Evolutionary conservation across 2,888 invertebrate species (phyloP), one percentile per base, ranked within the genome.

Genomic region (Tromatobia lineatoria): DNA sequence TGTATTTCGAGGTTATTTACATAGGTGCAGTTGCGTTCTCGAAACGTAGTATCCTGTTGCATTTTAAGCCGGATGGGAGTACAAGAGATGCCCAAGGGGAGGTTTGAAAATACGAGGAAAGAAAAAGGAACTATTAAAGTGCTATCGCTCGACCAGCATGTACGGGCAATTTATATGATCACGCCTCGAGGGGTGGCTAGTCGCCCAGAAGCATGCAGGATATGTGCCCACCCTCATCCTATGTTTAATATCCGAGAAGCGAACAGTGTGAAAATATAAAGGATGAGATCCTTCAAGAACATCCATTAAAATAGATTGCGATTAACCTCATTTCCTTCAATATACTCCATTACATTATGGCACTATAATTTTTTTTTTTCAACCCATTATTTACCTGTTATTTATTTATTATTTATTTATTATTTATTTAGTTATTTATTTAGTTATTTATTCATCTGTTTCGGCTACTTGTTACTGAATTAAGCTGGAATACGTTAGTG

Each of bases 101-200:
- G 47, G 66, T 47, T 75, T 71, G 15, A 73, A 69, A 45, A 76
- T 47, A 54, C 15, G 42, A 45, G 57, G 73, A 70, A 74, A 20
- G 54, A 77, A 59, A 80, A 66, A 66, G 57, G 50, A 67, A 38
- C 47, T 25, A 61, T 76, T 64, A 64, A 70, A 84, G 54, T 52
- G 74, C 75, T 84, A 84, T 81, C 78, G 25, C 64, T 18, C 57
- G 78, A 81, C 73, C 83, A 84, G 83, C 77, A 64, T 80, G 73
- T 80, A 80, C 77, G 69, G 67, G 77, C 83, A 74, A 80, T 80
- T 80, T 74, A 74, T 80, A 84, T 69, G 77, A 84, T 84, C 73
- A 67, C 77, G 77, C 77, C 67, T 78, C 77, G 52, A 74, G 64
- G 69, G 69, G 74, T 74, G 69, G 80, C 80, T 67, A 80, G 83